Conservation (phyloP, 2,888 invertebrate genomes). For the Lamproptera curius region DNA sequence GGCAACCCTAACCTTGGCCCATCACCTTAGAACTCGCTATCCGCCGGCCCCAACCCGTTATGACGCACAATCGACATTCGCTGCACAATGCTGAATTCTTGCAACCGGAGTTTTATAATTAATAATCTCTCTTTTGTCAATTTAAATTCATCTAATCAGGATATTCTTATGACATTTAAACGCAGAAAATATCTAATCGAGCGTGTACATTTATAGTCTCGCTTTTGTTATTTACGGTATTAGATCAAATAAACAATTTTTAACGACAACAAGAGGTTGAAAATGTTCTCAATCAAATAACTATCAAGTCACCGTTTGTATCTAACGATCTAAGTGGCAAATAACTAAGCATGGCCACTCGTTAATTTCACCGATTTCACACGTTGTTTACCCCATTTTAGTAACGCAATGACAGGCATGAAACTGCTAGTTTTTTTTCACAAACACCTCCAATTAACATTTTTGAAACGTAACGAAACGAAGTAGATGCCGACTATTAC, state of each 20-base stretch:
- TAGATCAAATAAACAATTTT: too few relatives aligned
- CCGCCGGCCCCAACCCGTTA: conserved; percentile 1
- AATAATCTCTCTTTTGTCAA: too few relatives aligned
- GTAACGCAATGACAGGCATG: conserved; percentile 44
- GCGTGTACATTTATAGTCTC: too few relatives aligned
- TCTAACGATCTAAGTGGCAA: conserved; percentile 7
- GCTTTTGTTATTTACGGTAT: too few relatives aligned
- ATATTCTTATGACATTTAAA: too few relatives aligned
- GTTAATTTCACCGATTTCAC: conserved; percentile 20
- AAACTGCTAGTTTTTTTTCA: conserved; percentile 36
- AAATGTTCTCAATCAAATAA: too few relatives aligned
- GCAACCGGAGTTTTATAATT: too few relatives aligned
- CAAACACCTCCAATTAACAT: conserved; percentile 39
- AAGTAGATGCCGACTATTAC: conserved; percentile 46
- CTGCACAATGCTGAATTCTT: too few relatives aligned
- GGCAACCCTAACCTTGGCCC: neutral
- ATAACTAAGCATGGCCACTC: conserved; percentile 21
- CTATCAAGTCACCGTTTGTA: neutral
- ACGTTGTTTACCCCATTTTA: conserved; percentile 24
- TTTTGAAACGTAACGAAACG: conserved; percentile 32
- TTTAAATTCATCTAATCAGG: too few relatives aligned
- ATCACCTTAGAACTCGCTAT: neutral
- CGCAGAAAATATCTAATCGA: too few relatives aligned
- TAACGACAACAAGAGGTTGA: too few relatives aligned
- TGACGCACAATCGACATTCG: neutral